Base-by-base conservation (phyloP, 2,888 invertebrate species). In the Volucella inflata region DNA sequence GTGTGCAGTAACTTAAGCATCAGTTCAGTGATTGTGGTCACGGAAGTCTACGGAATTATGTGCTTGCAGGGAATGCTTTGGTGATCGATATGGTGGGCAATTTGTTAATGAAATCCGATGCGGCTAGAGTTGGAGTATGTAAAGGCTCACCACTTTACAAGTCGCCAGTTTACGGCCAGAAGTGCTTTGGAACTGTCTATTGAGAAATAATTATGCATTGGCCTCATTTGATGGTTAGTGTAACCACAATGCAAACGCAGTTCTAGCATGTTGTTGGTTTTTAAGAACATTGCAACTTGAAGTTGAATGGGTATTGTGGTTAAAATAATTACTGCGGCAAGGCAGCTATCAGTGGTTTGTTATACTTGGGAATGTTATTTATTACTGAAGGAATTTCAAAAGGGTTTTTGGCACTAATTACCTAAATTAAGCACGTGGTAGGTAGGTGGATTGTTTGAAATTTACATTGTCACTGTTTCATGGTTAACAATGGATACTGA, bases 201-300 rank as follows among this genome's bases (percentile, higher is more conserved):
- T 38, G 42, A 14, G 64, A 60, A 16, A 53, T 59, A 76, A 71
- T 77, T 71, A 60, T 40, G 51, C 51, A 65, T 48, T 65, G 83
- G 83, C 40, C 75, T 76, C 84, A 84, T 84, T 79, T 75, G 79
- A 60, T 55, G 71, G 70, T 62, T 60, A 65, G 79, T 75, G 55
- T 42, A 67, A 55, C 77, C 77, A 67, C 71, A 60, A 67, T 60
- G 57, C 17, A 59, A 68, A 57, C 57, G 57, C 40, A 42, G 12
- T 44, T 60, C 62, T 51, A 50, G 67, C 16, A 51, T 50, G 36
- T 21, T 30, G 53, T 74, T 60, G n/a, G 59, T 12, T 30, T 44
- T 21, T 44, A 12, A 50, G 55, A 62, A 30, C 62, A 59, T 21
- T 36, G 70, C 59, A 14, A 38, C 59, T 30, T 30, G 30, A 44